A percentile compares a stretch with the other conserved stretches of the same genome.
These are phyloP conservation scores for Argopecten irradians DNA, from an alignment of 1,140 invertebrate genomes.

Conservation along the genomic window DNA sequence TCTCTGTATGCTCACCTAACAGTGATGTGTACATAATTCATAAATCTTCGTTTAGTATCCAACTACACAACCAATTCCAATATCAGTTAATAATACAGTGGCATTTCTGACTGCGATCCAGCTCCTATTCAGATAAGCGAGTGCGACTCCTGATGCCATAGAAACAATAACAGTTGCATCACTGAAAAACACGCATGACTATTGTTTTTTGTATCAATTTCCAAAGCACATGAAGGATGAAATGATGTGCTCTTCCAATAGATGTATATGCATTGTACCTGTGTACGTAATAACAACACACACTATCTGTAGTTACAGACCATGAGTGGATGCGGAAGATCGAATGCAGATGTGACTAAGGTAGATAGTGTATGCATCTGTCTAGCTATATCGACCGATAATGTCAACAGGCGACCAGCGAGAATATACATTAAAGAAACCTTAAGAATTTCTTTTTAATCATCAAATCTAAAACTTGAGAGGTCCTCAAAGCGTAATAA, in stretches of 20 bases:
- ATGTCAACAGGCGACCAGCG: not conserved
- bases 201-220: no score
- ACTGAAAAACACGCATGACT: no score
- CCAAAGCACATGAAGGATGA: not conserved
- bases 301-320: not conserved
- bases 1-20: not conserved
- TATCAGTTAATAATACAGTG: not conserved
- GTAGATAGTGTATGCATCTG: not conserved
- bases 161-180: no score
- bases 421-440: not conserved
- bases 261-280: not conserved
- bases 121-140: no score
- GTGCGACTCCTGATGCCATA: no score
- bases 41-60: not conserved
- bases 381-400: not conserved
- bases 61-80: not conserved
- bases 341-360: not conserved
- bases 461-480: not conserved
- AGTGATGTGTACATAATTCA: not conserved
- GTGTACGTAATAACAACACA: not conserved
- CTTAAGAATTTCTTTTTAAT: not conserved
- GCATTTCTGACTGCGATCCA: not conserved
- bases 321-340: not conserved
- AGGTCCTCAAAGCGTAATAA: not conserved
- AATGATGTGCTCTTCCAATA: not conserved